Base-by-base conservation (phyloP, 2,113 vertebrate genomes). In the Hippocampus mohnikei region DNA sequence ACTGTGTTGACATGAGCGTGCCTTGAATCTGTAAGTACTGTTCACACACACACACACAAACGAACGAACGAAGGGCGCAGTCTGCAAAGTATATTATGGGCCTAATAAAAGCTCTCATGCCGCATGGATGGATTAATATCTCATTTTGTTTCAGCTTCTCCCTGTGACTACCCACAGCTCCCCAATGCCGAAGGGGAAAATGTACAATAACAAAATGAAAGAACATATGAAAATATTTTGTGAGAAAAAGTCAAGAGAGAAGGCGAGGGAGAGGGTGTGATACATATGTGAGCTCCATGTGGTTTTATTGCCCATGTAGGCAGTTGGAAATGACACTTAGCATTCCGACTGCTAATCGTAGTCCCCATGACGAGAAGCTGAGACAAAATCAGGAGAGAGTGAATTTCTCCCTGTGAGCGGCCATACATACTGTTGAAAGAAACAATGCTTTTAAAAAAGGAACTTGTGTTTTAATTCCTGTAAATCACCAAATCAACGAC, bases 101-200 rank as follows among this genome's bases (percentile, higher is more conserved):
- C 46, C 74, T 87, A 88, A 89, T 89, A 77, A 87, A 83, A 80
- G 84, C 85, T 79, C 83, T 85, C 81, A 80, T 84, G 85, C 77
- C 8, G 71, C 83, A 79, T 75, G 67, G 62, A 68, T 70, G 66
- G 80, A 84, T 88, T 81, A 85, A 86, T 86, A 82, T 86, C 77
- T 86, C 79, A 88, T 89, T 85, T 82, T 66, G 77, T 67, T 81
- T 82, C 79, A 74, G 77, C 71, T 72, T 72, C 80, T 78, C 77
- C 66, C 20, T 0, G 72, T 76, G 68, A 81, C 81, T 83, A 82
- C 82, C 50, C 50, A n/a, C 50, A 52, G 7, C 20, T 5, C 46
- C 67, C 50, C 21, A 37, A 8, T 0, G 16, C 69, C 5, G 18
- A 18, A n/a, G n/a, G n/a, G n/a, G n/a, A n/a, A n/a, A 72, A 67